Conservation (phyloP, 2,888 invertebrate species). For the Zelleria hepariella region DNA sequence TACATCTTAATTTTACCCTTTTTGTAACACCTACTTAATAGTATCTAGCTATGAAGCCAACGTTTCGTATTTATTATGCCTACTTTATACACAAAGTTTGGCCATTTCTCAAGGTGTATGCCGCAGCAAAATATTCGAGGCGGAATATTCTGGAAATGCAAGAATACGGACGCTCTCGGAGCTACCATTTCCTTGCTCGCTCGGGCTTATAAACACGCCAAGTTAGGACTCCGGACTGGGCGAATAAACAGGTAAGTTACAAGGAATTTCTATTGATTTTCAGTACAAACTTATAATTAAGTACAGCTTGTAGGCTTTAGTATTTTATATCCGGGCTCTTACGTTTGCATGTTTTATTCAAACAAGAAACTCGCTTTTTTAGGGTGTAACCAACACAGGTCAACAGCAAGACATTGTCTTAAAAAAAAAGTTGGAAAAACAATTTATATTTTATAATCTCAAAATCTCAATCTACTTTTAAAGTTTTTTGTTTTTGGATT, state of each 20-base stretch:
- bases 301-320: too few relatives aligned
- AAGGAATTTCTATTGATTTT: not conserved
- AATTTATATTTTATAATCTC: too few relatives aligned
- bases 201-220: not conserved
- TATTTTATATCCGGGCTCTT: too few relatives aligned
- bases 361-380: too few relatives aligned
- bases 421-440: too few relatives aligned
- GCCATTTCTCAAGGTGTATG: slow-evolving; percentile 1
- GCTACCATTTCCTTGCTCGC: not conserved
- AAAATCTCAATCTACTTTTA: too few relatives aligned
- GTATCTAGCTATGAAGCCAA: not conserved
- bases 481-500: too few relatives aligned
- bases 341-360: too few relatives aligned
- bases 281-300: not conserved
- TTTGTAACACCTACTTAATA: too few relatives aligned
- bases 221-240: not conserved
- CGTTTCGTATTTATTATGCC: not conserved
- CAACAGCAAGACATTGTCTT: too few relatives aligned
- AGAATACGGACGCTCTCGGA: not conserved
- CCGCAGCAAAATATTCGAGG: not conserved
- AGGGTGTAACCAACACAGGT: too few relatives aligned
- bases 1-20: too few relatives aligned
- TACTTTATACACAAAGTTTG: not conserved
- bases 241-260: not conserved
- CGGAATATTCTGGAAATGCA: not conserved